These are phyloP conservation scores for Nemotelus pantherinus DNA, from an alignment of 2,888 invertebrate genomes.

Conservation along the genomic window DNA sequence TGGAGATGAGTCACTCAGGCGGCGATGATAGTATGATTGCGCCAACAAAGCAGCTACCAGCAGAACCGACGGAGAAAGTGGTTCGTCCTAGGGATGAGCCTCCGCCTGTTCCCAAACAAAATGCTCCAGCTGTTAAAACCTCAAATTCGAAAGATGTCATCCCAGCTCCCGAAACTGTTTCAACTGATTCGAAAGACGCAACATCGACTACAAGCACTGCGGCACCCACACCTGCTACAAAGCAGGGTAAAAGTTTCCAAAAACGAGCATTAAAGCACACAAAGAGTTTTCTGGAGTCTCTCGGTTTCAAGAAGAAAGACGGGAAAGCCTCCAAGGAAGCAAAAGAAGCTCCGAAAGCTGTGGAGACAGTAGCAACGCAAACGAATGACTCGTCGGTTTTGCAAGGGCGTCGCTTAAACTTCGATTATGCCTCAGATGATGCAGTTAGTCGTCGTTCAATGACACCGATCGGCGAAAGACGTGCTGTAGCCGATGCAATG, in stretches of 20 bases:
- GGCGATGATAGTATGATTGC: slow-evolving; percentile 27
- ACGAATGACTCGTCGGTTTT: slow-evolving; percentile 52
- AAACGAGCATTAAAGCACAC: slow-evolving; percentile 36
- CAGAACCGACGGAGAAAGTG: too few species aligned
- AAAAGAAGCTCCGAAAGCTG: slow-evolving; percentile 46
- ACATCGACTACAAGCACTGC: too few species aligned
- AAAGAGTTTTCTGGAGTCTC: slow-evolving; percentile 32
- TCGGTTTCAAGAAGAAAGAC: slow-evolving; percentile 31
- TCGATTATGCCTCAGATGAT: slow-evolving; percentile 38
- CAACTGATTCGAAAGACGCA: background rate
- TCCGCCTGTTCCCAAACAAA: background rate
- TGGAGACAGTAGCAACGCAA: slow-evolving; percentile 60
- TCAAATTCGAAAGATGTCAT: background rate
- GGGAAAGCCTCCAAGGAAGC: slow-evolving; percentile 2
- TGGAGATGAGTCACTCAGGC: slow-evolving; percentile 35
- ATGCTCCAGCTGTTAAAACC: background rate
- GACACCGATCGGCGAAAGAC: slow-evolving; percentile 20
- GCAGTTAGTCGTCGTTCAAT: slow-evolving; percentile 22
- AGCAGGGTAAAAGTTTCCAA: slow-evolving; percentile 20
- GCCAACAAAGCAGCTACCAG: background rate
- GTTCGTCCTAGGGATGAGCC: too few species aligned
- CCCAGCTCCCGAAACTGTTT: background rate
- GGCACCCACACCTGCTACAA: background rate
- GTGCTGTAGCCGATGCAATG: background rate
- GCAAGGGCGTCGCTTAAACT: slow-evolving; percentile 24